Base-by-base conservation (phyloP, 2,797 vertebrate species). In the Mus caroli region DNA sequence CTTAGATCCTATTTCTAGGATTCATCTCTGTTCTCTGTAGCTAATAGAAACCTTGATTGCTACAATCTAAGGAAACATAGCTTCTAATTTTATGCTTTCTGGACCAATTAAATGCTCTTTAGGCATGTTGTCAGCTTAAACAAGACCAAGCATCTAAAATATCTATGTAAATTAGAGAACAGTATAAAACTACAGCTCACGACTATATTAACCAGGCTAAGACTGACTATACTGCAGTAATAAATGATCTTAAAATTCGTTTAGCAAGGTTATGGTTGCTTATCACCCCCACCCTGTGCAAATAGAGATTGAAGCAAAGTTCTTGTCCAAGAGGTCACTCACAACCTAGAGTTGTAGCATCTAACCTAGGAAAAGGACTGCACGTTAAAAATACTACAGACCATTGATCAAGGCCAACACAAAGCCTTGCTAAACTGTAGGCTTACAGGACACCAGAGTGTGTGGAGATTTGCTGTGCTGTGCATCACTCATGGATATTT, bases 31-130 rank as follows among this genome's bases (percentile, higher is more conserved):
- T 52, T 67, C 56, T 52, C 80, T n/a, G 0, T 34, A 67, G 80
- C 75, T 94, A 89, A 54, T 67, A 92, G 52, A 94, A 95, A 83
- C 22, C 46, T 64, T 71, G 80, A 64, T 60, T 71, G 54, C 54
- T 92, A 88, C 67, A 52, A 34, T 78, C 46, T 88, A 67, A 77
- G 60, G 76, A 28, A 95, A 40, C 79, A 79, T 2, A 71, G 37
- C 24, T n/a, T 90, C 75, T 91, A 84, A 94, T 76, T 96, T 80
- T 93, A 84, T 87, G 58, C 46, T 80, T 64, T 89, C n/a, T 60
- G 76, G 3, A 94, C 73, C 46, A 88, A 76, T 40, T 75, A 58
- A 92, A 69, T 86, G 13, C 96, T 92, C 67, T 82, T 82, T 89
- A 83, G 31, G 58, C 6, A 37, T 88, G 26, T 10, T 46, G 34